Evolutionary conservation across 2,113 vertebrate species (phyloP).

Genomic region (Daphoenositta chrysoptera): DNA sequence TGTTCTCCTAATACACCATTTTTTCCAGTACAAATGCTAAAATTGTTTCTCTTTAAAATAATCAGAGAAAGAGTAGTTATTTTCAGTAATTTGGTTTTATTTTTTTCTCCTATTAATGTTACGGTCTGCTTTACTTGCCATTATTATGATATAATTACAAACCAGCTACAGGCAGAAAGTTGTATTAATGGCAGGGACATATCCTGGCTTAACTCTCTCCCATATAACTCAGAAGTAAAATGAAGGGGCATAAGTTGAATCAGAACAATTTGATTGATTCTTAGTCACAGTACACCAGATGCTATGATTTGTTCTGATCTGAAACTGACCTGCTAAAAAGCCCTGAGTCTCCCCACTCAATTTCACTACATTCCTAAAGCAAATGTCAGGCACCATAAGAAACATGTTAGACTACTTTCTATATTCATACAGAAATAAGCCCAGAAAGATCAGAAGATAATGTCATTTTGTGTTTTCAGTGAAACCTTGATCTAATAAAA

Average conservation of each 20-base stretch:
- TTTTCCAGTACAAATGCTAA: background rate
- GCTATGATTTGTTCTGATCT: constrained; percentile 50
- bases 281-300: constrained; percentile 51
- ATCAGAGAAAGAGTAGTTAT: background rate
- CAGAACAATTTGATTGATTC: constrained; percentile 12
- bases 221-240: constrained; percentile 22
- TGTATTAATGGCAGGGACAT: background rate
- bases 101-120: background rate
- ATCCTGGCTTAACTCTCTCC: constrained; percentile 1
- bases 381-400: background rate
- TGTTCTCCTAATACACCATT: background rate
- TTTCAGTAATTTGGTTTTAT: background rate
- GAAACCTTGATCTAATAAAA: background rate
- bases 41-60: background rate
- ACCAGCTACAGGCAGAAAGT: constrained; percentile 2
- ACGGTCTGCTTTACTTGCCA: background rate
- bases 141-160: constrained; percentile 6
- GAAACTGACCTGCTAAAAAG: constrained; percentile 31
- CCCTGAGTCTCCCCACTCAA: background rate
- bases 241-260: constrained; percentile 20
- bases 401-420: background rate
- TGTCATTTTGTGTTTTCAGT: background rate
- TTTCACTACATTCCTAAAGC: constrained; percentile 20
- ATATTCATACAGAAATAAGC: background rate
- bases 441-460: background rate